These are phyloP conservation scores for Trachurus trachurus DNA, from an alignment of 2,797 vertebrate genomes.

Conservation along the genomic window DNA sequence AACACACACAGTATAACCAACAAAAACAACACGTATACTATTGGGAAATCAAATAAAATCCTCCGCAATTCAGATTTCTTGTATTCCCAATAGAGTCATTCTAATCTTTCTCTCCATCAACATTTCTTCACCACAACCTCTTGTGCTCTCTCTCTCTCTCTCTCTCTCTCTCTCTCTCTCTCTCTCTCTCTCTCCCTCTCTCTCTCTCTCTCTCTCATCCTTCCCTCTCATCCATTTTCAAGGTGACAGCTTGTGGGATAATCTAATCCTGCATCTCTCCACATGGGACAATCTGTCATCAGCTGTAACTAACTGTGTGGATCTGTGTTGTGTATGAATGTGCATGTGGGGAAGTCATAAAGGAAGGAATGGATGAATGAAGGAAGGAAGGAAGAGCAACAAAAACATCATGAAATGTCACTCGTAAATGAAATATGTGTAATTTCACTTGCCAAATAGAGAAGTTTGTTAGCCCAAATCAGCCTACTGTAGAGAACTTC, in stretches of 20 bases:
- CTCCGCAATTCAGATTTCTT: neutral
- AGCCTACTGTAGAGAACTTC: no score
- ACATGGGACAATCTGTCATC: constrained; percentile 59
- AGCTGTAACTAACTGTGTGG: constrained; percentile 11
- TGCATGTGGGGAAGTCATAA: constrained; percentile 4
- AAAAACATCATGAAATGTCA: neutral
- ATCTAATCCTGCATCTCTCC: constrained; percentile 66
- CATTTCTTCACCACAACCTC: constrained; percentile 17
- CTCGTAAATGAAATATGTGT: neutral
- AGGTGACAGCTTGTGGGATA: constrained; percentile 71
- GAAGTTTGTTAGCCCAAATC: neutral
- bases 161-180: constrained; percentile 4
- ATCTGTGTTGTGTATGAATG: constrained; percentile 6
- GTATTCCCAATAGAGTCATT: constrained; percentile 13
- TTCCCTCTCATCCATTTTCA: constrained; percentile 53
- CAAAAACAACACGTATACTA: constrained; percentile 8
- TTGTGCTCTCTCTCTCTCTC: no score
- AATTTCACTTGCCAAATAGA: no score
- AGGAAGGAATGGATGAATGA: neutral
- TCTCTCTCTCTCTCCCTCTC: neutral
- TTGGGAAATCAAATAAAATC: constrained; percentile 12
- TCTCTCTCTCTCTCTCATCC: constrained; percentile 1
- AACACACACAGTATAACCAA: neutral
- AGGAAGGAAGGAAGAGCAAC: neutral
- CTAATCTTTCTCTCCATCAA: neutral